phyloP scores from a whole-genome alignment of 1,140 invertebrate species.

The Papilio aristodemus region DNA sequence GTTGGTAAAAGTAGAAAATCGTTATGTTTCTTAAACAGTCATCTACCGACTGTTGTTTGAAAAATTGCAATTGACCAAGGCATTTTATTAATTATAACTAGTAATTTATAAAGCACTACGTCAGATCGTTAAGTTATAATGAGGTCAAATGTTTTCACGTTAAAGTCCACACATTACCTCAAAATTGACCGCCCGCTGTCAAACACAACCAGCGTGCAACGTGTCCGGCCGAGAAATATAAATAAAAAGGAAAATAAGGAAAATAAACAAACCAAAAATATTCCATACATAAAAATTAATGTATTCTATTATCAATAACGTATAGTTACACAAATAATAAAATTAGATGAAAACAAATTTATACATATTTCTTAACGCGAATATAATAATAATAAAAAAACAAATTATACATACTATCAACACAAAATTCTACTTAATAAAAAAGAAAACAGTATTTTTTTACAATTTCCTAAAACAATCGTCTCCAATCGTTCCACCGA shows the following conservation, averaged over 20 bases:
- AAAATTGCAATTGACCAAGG: conserved; percentile 49
- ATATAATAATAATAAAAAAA: conserved; percentile 74
- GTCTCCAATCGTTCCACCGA: conserved; percentile 46
- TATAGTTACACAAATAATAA: conserved; percentile 79
- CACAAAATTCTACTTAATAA: conserved; percentile 72
- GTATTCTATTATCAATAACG: conserved; percentile 80
- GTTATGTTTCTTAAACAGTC: too few species aligned
- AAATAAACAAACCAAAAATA: conserved; percentile 70
- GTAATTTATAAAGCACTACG: conserved; percentile 28
- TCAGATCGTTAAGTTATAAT: conserved; percentile 21
- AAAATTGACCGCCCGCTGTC: conserved; percentile 47
- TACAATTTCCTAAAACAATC: conserved; percentile 72
- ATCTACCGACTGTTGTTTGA: background rate
- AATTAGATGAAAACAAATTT: conserved; percentile 79
- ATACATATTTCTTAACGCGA: conserved; percentile 79
- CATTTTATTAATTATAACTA: conserved; percentile 44
- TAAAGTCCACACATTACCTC: conserved; percentile 24
- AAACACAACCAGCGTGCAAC: conserved; percentile 31
- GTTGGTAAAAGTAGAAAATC: too few species aligned
- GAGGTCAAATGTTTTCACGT: conserved; percentile 13
- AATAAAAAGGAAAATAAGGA: conserved; percentile 53
- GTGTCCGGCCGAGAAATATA: background rate
- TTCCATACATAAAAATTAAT: conserved; percentile 79
- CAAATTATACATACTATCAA: conserved; percentile 78
- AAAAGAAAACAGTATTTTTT: conserved; percentile 63